A percentile compares a stretch with the other conserved stretches of the same genome.
Evolutionary conservation across 2,113 vertebrate species (phyloP).

Genomic region (Lutjanus erythropterus): DNA sequence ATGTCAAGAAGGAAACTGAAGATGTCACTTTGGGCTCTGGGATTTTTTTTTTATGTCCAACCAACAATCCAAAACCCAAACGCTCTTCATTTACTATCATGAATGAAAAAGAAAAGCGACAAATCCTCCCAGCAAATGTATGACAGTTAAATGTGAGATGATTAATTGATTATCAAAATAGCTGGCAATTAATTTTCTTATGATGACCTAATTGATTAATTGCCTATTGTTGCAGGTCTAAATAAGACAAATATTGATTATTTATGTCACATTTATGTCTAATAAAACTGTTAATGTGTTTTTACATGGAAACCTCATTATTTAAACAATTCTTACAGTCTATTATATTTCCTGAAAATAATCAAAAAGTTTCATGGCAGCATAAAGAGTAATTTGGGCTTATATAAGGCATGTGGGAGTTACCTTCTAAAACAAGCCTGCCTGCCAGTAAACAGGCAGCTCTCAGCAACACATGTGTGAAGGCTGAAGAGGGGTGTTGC

Average conservation of each 20-base stretch:
- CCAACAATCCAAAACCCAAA: no score
- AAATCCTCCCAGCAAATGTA: no score
- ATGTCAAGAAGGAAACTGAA: no score
- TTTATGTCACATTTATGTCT: not conserved
- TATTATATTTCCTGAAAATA: not conserved
- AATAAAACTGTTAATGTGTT: not conserved
- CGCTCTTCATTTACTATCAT: no score
- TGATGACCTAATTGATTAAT: no score
- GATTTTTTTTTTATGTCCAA: no score
- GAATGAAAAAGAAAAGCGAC: no score
- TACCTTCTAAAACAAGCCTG: not conserved
- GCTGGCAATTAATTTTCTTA: no score
- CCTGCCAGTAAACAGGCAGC: not conserved
- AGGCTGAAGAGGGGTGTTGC: not conserved
- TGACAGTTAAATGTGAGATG: no score
- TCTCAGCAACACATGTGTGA: not conserved
- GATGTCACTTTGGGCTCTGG: no score
- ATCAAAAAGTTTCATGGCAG: not conserved
- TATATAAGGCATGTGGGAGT: not conserved
- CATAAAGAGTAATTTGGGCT: not conserved
- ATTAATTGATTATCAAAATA: no score
- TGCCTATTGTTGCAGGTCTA: no score
- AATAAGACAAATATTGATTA: not conserved
- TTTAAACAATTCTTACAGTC: not conserved
- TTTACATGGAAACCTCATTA: not conserved